Evolutionary conservation across 2,797 vertebrate species (phyloP).

Genomic region (Amblyopsis hoosieri): DNA sequence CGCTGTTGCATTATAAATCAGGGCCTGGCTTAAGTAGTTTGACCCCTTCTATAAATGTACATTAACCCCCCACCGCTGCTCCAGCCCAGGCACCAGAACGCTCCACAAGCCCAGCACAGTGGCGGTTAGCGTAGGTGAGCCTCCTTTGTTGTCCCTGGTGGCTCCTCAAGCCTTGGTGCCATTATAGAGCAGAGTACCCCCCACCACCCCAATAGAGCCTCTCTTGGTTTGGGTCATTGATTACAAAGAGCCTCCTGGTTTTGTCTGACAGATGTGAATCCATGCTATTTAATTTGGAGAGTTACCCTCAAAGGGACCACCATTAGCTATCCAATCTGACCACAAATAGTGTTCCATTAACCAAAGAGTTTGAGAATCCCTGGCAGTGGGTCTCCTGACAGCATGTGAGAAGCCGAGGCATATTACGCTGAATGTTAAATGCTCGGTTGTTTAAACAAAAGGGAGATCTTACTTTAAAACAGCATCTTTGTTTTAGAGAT

Average conservation of each 20-base stretch:
- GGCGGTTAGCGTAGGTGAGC: conserved; percentile 80
- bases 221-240: conserved; percentile 85
- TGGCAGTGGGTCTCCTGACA: conserved; percentile 69
- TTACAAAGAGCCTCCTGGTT: conserved; percentile 87
- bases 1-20: conserved; percentile 87
- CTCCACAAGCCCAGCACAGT: conserved; percentile 53
- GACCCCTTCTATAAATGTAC: conserved; percentile 83
- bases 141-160: conserved; percentile 75
- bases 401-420: conserved; percentile 55
- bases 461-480: conserved; percentile 77
- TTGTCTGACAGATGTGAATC: conserved; percentile 87
- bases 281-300: conserved; percentile 86
- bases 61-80: conserved; percentile 77
- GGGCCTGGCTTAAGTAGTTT: conserved; percentile 84
- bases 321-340: conserved; percentile 85
- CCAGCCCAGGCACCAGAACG: conserved; percentile 49
- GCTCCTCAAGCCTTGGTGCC: conserved; percentile 74
- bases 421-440: conserved; percentile 77
- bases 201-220: conserved; percentile 59
- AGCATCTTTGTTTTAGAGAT: conserved; percentile 76
- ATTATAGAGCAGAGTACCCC: conserved; percentile 67
- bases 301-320: conserved; percentile 83
- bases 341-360: conserved; percentile 85
- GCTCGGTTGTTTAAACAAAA: conserved; percentile 80
- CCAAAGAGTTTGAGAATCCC: conserved; percentile 72